Conservation (phyloP, 2,113 vertebrate genomes). For the Rhadina sibilatrix region DNA sequence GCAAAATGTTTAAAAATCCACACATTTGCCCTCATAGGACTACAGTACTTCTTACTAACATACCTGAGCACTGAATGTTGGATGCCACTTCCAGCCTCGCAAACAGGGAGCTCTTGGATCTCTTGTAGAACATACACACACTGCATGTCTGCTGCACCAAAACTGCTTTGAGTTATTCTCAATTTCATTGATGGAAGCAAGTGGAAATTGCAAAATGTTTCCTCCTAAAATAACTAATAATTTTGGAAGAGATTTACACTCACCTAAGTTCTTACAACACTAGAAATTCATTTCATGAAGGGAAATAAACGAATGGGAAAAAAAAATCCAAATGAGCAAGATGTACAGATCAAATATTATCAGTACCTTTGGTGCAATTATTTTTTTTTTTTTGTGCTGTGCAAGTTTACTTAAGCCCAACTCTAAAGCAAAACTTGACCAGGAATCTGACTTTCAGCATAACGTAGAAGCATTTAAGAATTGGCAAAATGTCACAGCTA, state of each 20-base stretch:
- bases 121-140: constrained; percentile 57
- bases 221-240: constrained; percentile 43
- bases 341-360: constrained; percentile 28
- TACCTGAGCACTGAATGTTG: constrained; percentile 93
- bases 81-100: constrained; percentile 69
- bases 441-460: constrained; percentile 63
- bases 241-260: constrained; percentile 52
- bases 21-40: constrained; percentile 85
- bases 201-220: constrained; percentile 45
- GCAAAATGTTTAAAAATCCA: constrained; percentile 96
- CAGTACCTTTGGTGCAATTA: constrained; percentile 65
- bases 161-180: constrained; percentile 31
- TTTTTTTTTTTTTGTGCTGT: constrained; percentile 38
- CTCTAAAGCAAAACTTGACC: constrained; percentile 53
- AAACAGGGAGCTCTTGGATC: constrained; percentile 48
- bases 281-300: constrained; percentile 45
- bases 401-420: constrained; percentile 65
- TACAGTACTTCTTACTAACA: constrained; percentile 99
- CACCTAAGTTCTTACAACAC: constrained; percentile 35
- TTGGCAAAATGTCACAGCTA: constrained; percentile 75
- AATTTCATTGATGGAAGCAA: constrained; percentile 43
- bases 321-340: background rate
- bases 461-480: constrained; percentile 69
- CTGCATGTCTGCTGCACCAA: constrained; percentile 63
- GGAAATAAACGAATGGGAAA: constrained; percentile 41